Evolutionary conservation across 2,888 invertebrate species (phyloP).

Genomic region (Oxyteleia sp.): DNA sequence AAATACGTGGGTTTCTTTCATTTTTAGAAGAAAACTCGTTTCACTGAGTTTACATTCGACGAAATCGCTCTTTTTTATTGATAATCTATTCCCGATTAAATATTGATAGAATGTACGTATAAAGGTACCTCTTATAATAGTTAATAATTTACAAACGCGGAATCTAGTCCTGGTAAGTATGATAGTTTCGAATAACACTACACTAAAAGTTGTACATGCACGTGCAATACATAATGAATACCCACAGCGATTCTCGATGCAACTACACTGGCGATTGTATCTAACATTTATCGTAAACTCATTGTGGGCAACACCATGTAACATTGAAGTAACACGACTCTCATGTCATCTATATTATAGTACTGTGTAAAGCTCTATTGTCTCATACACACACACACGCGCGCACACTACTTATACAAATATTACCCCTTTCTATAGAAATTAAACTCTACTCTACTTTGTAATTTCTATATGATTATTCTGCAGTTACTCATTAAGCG

Average conservation of each 20-base stretch:
- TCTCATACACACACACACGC: constrained; percentile 35
- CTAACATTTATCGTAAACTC: constrained; percentile 73
- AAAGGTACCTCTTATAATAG: constrained; percentile 64
- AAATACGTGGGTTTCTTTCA: constrained; percentile 20
- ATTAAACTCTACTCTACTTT: no score
- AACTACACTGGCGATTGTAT: constrained; percentile 68
- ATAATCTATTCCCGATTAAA: constrained; percentile 64
- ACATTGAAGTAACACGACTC: constrained; percentile 70
- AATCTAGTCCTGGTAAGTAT: constrained; percentile 72
- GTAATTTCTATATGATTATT: no score
- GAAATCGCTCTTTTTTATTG: constrained; percentile 67
- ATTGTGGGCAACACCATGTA: constrained; percentile 71
- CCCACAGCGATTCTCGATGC: constrained; percentile 65
- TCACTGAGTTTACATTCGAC: constrained; percentile 36
- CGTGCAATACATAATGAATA: constrained; percentile 71
- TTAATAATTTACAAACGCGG: constrained; percentile 71
- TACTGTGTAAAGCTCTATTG: constrained; percentile 69
- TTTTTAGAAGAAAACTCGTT: constrained; percentile 39
- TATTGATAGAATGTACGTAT: constrained; percentile 64
- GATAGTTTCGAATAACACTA: constrained; percentile 71
- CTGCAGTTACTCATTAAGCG: no score
- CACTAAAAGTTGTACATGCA: constrained; percentile 66
- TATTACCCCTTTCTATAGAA: no score
- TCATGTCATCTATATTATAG: constrained; percentile 70
- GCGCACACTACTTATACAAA: constrained; percentile 62